These are phyloP conservation scores for Alauda arvensis DNA, from an alignment of 2,797 vertebrate species.

Conservation along the genomic window DNA sequence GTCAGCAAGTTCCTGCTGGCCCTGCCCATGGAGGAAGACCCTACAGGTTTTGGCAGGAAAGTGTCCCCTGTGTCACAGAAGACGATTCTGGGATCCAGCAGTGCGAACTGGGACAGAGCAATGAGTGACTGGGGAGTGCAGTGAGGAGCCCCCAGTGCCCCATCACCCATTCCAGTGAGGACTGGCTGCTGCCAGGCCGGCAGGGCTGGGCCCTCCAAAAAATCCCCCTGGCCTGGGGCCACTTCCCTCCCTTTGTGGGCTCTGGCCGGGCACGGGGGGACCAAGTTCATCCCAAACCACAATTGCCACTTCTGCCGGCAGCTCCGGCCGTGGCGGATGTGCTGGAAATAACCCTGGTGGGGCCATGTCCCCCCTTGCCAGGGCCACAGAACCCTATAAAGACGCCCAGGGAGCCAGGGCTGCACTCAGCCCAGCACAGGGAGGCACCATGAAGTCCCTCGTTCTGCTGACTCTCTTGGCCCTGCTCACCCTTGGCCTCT, in stretches of 20 bases:
- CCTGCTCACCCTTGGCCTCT: slow-evolving; percentile 39
- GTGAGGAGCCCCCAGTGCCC: fast-evolving
- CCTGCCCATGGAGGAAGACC: neutral
- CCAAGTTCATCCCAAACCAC: slow-evolving; percentile 16
- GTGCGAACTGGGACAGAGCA: neutral
- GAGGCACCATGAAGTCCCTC: slow-evolving; percentile 49
- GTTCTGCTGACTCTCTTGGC: slow-evolving; percentile 33
- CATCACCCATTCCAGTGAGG: fast-evolving
- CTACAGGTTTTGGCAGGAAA: neutral
- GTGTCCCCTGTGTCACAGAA: fast-evolving
- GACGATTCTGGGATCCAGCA: neutral
- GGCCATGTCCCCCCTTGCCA: neutral
- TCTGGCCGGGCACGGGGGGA: neutral
- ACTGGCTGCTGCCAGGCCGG: neutral
- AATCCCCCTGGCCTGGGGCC: neutral
- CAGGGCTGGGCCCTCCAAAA: neutral
- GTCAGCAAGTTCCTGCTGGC: fast-evolving
- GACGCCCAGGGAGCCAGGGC: neutral
- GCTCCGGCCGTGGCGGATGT: neutral
- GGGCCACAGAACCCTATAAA: slow-evolving; percentile 54
- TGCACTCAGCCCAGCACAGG: fast-evolving
- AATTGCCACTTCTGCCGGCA: neutral
- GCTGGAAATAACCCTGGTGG: slow-evolving; percentile 54
- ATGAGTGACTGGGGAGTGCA: fast-evolving
- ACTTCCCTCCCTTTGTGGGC: neutral